Base-by-base conservation (phyloP, 1,140 invertebrate genomes). In the Nasonia longicornis region DNA sequence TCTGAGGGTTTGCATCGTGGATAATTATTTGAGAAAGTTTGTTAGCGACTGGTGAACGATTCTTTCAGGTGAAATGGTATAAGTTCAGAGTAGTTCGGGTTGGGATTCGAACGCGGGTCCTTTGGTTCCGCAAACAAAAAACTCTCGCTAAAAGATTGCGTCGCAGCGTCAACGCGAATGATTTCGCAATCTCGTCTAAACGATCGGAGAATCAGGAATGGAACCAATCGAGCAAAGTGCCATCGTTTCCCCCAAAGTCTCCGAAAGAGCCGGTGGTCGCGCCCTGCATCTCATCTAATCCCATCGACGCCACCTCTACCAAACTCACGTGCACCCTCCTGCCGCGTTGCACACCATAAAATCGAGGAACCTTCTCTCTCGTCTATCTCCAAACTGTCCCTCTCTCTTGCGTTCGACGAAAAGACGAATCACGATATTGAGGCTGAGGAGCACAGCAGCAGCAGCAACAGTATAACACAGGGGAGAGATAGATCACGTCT, bases 161-260 rank as follows among this genome's bases (percentile, higher is more conserved):
- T 1, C 6, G 20, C 38, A 42, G 6, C 20, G 11, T 48, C 45
- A 16, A 48, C 14, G 45, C 14, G 8, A 8, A 58, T 20, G 16
- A 58, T 58, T 58, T 58, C 20, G 16, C 52, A 58, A 58, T n/a
- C 20, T 58, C 4, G 16, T 38, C 31, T 14, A 38, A 70, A n/a
- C 20, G 11, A 35, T 70, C 29, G 20, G 16, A 38, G 31, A 42
- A 70, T 38, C 52, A 70, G 42, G 31, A 38, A 16, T 70, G 2
- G 20, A 70, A 35, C 69, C 69, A 70, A 70, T 70, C 31, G 29
- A 8, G 1, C 26, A 70, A 70, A 70, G 69, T 70, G 69, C 69
- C 31, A 70, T 38, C 31, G 31, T 20, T 38, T 38, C 29, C 16
- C 31, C 14, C 31, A 10, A 35, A 20, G 31, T 31, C 35, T n/a